Evolutionary conservation across 2,797 vertebrate species (phyloP), one percentile per base, ranked within the genome.

Genomic region (Sylvia borin): DNA sequence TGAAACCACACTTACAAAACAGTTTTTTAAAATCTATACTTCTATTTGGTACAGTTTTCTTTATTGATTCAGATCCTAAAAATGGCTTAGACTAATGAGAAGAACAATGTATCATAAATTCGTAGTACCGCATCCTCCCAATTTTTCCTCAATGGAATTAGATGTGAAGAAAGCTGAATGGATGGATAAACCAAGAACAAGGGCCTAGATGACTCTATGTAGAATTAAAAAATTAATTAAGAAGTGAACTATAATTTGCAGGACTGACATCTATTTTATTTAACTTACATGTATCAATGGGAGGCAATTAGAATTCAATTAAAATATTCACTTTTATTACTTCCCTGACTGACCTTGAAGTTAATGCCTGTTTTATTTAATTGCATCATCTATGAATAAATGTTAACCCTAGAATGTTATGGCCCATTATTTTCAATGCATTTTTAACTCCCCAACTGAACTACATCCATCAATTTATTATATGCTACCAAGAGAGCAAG

Each of bases 271-370:
- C 85, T 96, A 97, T 97, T 97, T 98, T 97, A 98, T 94, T 98
- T 97, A 96, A 97, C 97, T 98, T 97, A 91, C 95, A 97, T 96
- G 98, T 98, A 98, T 97, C 97, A 97, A 98, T 93, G 97, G 90
- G 90, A 98, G 96, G 96, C 93, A 97, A 98, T 98, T 98, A 98
- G 95, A 97, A 98, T 98, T 98, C 97, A 98, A 98, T 98, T 98
- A 98, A 98, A 98, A 98, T 97, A 98, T 91, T 97, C 96, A 94
- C 91, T 98, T 98, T 97, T 98, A 98, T 98, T 97, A 97, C 98
- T 98, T 98, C 96, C 95, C 97, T 96, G 97, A 96, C 96, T 98
- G 98, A 98, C 98, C 98, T 98, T 98, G 97, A 98, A 98, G 96
- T 97, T 98, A 98, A 98, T 98, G 97, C 75, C 96, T 95, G 75